A percentile compares a stretch with the other conserved stretches of the same genome.
phyloP scores from a whole-genome alignment of 2,888 invertebrate species.

The Anticlea derivata region DNA sequence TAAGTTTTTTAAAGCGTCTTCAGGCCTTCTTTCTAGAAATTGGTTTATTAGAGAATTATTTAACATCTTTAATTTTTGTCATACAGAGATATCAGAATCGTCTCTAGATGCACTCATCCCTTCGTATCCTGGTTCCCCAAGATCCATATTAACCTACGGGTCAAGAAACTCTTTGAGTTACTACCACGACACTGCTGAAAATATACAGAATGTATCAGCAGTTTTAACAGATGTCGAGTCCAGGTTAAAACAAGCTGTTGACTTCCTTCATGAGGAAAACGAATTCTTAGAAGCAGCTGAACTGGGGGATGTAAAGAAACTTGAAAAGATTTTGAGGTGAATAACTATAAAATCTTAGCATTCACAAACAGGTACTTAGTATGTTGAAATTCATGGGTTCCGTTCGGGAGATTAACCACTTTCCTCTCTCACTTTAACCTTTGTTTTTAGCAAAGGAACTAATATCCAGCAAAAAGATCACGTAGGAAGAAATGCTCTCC shows the following conservation, averaged over 20 bases:
- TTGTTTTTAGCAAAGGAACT: constrained; percentile 35
- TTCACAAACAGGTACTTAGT: no score
- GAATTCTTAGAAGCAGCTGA: constrained; percentile 65
- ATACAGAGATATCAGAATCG: constrained; percentile 55
- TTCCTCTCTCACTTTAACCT: not conserved
- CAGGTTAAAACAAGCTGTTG: constrained; percentile 46
- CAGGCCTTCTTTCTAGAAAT: no score
- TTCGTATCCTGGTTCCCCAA: constrained; percentile 54
- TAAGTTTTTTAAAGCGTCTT: no score
- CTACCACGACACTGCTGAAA: constrained; percentile 4
- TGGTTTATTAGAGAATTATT: no score
- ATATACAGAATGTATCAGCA: not conserved
- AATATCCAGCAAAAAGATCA: constrained; percentile 61
- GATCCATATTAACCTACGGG: constrained; percentile 36
- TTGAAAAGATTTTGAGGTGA: constrained; percentile 56
- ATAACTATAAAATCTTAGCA: no score
- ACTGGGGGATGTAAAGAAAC: constrained; percentile 49
- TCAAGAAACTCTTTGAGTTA: constrained; percentile 33
- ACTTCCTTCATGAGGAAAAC: constrained; percentile 58
- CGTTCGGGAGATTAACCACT: no score
- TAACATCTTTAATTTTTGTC: constrained; percentile 26
- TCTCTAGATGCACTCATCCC: constrained; percentile 55
- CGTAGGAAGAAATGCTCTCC: constrained; percentile 67
- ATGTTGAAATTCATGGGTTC: no score
- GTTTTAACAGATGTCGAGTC: not conserved